Base-by-base conservation (phyloP, 2,797 vertebrate genomes). In the Pitangus sulphuratus region DNA sequence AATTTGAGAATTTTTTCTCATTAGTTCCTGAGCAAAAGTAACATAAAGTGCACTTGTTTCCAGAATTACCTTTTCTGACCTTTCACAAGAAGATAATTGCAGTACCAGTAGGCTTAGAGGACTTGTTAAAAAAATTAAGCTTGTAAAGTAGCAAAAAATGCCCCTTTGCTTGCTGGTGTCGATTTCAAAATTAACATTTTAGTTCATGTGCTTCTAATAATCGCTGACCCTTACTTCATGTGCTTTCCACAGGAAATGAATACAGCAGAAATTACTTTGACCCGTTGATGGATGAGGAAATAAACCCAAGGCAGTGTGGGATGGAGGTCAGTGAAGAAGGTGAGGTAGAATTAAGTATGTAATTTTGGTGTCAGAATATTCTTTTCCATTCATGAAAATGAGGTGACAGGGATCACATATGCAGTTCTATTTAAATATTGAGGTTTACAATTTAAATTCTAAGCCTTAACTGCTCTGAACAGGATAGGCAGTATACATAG, bases 201-300 rank as follows among this genome's bases (percentile, higher is more conserved):
- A 98, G 98, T 99, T 99, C 99, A 99, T 98, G 98, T 99, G 99
- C 99, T 99, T 99, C 99, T 99, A 99, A 99, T 99, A 99, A 99
- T 99, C 98, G 98, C 98, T 99, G 99, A 99, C 98, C 98, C 98
- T 98, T 97, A 97, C 98, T 97, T 98, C 98, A 90, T 98, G 97
- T 98, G 98, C 98, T 99, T 99, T 99, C 98, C 98, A 99, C 99
- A 99, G 99, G 98, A 99, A 99, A 99, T 99, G 98, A 99, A 98
- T 97, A 97, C 98, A 97, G 98, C 98, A 98, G 98, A 99, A 99
- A 99, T 99, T 98, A 99, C 99, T 99, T 99, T 99, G 99, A 99
- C 99, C 99, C 97, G 33, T 97, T 97, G 98, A 98, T 98, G 98
- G 98, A 98, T 93, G 98, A 98, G 98, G 98, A 98, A 99, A 98